These are phyloP conservation scores for Dipodomys stephensi DNA, from an alignment of 2,113 vertebrate genomes.

Conservation along the genomic window DNA sequence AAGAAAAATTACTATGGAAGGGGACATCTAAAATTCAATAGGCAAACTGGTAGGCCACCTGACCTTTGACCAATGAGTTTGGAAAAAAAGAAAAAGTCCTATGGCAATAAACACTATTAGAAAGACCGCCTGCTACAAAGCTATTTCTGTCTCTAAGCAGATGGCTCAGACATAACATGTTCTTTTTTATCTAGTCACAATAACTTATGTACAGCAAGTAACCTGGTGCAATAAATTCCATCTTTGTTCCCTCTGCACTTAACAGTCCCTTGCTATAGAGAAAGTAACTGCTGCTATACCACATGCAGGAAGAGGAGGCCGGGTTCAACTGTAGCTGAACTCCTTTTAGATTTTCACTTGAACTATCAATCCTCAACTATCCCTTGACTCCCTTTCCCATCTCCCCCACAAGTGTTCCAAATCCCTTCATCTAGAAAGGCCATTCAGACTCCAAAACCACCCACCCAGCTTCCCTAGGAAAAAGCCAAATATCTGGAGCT, in stretches of 20 bases:
- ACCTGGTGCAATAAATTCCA: slow-evolving; percentile 64
- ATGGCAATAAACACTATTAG: slow-evolving; percentile 58
- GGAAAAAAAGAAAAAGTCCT: background rate
- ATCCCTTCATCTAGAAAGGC: slow-evolving; percentile 48
- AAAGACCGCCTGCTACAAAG: slow-evolving; percentile 56
- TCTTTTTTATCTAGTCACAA: slow-evolving; percentile 73
- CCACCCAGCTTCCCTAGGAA: slow-evolving; percentile 59
- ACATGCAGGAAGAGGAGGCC: slow-evolving; percentile 52
- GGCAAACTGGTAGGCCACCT: slow-evolving; percentile 59
- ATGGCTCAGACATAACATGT: slow-evolving; percentile 64
- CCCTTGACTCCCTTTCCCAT: slow-evolving; percentile 64
- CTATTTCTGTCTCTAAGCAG: slow-evolving; percentile 65
- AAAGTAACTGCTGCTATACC: slow-evolving; percentile 47
- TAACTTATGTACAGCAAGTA: slow-evolving; percentile 65
- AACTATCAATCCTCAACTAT: slow-evolving; percentile 62
- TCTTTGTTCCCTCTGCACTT: slow-evolving; percentile 42
- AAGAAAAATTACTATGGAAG: slow-evolving; percentile 60
- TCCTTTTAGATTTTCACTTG: slow-evolving; percentile 63
- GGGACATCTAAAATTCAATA: slow-evolving; percentile 65
- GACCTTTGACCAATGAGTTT: slow-evolving; percentile 21
- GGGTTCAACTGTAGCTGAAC: slow-evolving; percentile 77
- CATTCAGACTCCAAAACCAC: slow-evolving; percentile 44
- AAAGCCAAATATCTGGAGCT: slow-evolving; percentile 62
- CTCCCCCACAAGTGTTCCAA: slow-evolving; percentile 63
- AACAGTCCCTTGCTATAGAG: slow-evolving; percentile 34